phyloP scores from a whole-genome alignment of 2,797 vertebrate genomes.

The Gymnopithys bicolor region DNA sequence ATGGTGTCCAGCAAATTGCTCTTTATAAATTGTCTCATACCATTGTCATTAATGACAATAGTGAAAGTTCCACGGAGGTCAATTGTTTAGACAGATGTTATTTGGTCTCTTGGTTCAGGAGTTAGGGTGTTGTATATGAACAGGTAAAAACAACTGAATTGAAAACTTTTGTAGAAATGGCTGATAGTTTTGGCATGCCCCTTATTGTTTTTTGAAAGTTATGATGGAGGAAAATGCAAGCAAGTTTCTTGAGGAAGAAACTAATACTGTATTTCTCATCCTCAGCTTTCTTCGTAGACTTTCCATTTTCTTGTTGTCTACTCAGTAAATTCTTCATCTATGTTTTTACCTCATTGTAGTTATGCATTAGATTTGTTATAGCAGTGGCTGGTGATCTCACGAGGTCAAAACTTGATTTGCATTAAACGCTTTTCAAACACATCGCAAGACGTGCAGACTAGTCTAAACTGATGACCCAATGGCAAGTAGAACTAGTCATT shows the following conservation, averaged over 20 bases:
- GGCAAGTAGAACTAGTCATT: neutral
- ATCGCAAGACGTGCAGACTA: neutral
- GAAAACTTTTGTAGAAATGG: neutral
- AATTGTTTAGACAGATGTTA: neutral
- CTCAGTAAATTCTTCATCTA: neutral
- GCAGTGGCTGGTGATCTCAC: neutral
- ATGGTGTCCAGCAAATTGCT: neutral
- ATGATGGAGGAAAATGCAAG: neutral
- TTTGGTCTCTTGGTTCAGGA: neutral
- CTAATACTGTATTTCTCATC: neutral
- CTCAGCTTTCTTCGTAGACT: neutral
- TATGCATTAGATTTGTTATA: neutral
- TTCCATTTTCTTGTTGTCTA: neutral
- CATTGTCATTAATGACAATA: neutral
- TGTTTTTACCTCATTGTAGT: neutral
- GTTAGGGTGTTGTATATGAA: neutral
- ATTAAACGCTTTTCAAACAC: neutral
- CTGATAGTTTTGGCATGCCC: neutral
- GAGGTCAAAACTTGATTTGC: neutral
- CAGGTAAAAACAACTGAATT: neutral
- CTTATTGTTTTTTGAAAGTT: neutral
- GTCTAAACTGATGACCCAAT: neutral
- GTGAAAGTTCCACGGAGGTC: neutral
- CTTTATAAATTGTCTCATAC: neutral
- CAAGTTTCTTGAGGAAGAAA: neutral